Base-by-base conservation (phyloP, 2,797 vertebrate genomes). In the Glyptemys insculpta region DNA sequence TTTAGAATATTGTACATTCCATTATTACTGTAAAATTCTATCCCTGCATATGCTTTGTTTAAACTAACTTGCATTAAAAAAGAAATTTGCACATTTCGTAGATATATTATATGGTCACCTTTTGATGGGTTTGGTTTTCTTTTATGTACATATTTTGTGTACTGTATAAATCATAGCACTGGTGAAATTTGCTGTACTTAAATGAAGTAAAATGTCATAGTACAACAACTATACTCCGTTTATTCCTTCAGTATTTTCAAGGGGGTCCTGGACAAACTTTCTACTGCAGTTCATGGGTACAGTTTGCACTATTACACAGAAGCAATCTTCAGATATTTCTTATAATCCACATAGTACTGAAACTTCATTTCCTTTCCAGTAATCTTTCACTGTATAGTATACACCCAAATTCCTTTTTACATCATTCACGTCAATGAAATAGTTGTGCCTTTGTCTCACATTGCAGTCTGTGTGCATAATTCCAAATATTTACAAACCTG, bases 81-180 rank as follows among this genome's bases (percentile, higher is more conserved):
- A 92, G 79, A 96, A 95, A 94, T 98, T 97, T 98, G 97, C 97
- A 98, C 97, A 97, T 97, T 98, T 97, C 95, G 82, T 82, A 93
- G 95, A 85, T 96, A 59, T 96, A 74, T 79, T 81, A 53, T 85
- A 87, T 92, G 94, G 95, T 97, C 93, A 90, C 97, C 93, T 96
- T 97, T 90, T 82, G 57, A 86, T 92, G 97, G 96, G 90, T 91
- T 97, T 95, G 85, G 56, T 88, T 96, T 97, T 93, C 87, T 93
- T 94, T 96, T 94, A 86, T 98, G 97, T 98, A 97, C 95, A 95
- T 96, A 95, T 89, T 97, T 97, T 97, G 88, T 95, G 96, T 97
- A 95, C 94, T 96, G 95, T 97, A 95, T 96, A 96, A 98, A 98
- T 98, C 96, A 88, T 96, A 97, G 97, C 90, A 95, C 41, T 96